Base-by-base conservation (phyloP, 2,888 invertebrate genomes). In the Pegoplata infirma region DNA sequence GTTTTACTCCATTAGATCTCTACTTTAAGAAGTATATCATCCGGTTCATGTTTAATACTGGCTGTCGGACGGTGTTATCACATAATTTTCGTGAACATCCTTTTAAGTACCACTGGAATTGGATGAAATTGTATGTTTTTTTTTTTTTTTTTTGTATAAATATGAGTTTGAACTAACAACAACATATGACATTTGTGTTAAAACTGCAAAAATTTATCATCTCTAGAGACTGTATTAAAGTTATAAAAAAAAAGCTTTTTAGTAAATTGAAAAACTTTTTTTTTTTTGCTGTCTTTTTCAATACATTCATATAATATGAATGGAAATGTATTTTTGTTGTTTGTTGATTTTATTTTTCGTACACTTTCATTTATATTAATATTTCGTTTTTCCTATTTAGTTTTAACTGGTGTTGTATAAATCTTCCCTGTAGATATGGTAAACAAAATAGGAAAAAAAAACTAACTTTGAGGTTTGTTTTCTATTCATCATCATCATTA, bases 201-300 rank as follows among this genome's bases (percentile, higher is more conserved):
- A 72, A 75, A 68, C 14, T 55, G 55, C 36, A 75, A 71, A 53
- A 67, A 56, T 66, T 12, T 71, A 71, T 72, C 71, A 72, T 63
- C 79, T 67, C 79, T 25, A 19, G 79, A 63, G 79, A 79, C 32
- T 61, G 51, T 75, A 79, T 75, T 79, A 79, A 75, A 78, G 78
- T 76, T 69, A 44, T 46, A 61, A 76, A 56, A 68, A 56, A 47
- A 56, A 73, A 73, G 77, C 80, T 80, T 82, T 81, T 81, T 80
- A 71, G 66, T 58, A 82, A 81, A 87, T 87, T 87, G 87, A 85
- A 88, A 87, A 87, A 87, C 76, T 87, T 88, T 87, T 88, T 84
- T 58, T 69, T 19, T 12, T 59, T 46, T 51, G 8, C 25, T 49
- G 63, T 53, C 23, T 64, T 59, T 67, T 67, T 73, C 67, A 67